phyloP scores from a whole-genome alignment of 2,888 invertebrate genomes.

The Adineta ricciae region DNA sequence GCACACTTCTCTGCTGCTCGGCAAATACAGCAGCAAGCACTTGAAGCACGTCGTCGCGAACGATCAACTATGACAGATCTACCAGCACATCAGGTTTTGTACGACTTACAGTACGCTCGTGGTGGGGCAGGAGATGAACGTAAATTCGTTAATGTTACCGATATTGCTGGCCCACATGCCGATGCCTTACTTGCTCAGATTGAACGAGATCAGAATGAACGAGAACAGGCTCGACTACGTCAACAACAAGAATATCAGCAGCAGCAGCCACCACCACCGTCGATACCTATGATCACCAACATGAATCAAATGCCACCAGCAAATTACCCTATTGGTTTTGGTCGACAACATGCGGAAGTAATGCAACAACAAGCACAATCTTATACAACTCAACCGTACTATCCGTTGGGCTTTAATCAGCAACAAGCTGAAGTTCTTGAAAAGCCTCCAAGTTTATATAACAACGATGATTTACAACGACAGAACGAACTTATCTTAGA shows the following conservation, averaged over 20 bases:
- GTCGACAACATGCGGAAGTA: background rate
- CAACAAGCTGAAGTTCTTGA: background rate
- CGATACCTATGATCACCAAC: background rate
- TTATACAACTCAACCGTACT: background rate
- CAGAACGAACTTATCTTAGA: background rate
- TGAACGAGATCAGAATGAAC: background rate
- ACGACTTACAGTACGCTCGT: background rate
- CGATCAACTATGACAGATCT: slow-evolving; percentile 9
- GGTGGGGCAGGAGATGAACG: background rate
- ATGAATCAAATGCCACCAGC: background rate
- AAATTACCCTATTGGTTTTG: background rate
- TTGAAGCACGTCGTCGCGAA: background rate
- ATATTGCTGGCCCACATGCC: background rate
- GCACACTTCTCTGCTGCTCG: background rate
- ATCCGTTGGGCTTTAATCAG: background rate
- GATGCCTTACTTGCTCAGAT: slow-evolving; percentile 3
- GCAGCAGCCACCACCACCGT: background rate
- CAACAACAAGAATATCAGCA: background rate
- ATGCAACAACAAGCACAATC: background rate
- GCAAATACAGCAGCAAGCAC: background rate
- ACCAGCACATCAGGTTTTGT: background rate
- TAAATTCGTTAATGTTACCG: background rate
- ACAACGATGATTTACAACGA: background rate
- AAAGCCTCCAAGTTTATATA: background rate
- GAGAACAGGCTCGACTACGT: background rate